Evolutionary conservation across 1,140 invertebrate genomes (phyloP), one percentile per base, ranked within the genome.

Genomic region (Globodera ellingtonae): DNA sequence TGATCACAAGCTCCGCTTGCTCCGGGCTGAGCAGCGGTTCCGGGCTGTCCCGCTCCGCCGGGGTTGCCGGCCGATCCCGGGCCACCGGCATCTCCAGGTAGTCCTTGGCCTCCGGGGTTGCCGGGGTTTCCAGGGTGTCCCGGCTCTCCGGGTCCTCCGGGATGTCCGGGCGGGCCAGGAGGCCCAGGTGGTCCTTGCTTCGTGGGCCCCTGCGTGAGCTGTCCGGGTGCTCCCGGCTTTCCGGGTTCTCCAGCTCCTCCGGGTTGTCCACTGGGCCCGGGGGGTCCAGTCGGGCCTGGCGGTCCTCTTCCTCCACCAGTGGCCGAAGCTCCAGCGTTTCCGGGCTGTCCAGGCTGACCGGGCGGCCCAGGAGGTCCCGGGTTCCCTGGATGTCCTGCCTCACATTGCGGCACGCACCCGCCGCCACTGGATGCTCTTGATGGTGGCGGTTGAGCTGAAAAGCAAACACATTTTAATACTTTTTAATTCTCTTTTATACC

Each of bases 301-400:
- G 83, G 83, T 44, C 83, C 83, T 50, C 56, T 78, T 18, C 65
- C 35, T n/a, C 67, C 48, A 35, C 83, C 82, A 44, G 70, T 72
- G 6, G 83, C 72, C 56, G 65, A 62, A 59, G 50, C 67, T 52
- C 83, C 83, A 9, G 83, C 83, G 6, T 15, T 6, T 44, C 83
- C 83, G 35, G 82, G 81, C 6, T 84, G 8, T 35, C 83, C 83
- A 71, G 69, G 72, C 13, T 69, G 81, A 24, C 83, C 79, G 6
- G 82, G 65, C 18, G 83, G 83, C 66, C 83, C 83, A 7, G 83
- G 79, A 6, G 83, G 82, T 52, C 82, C 83, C 24, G 72, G 78
- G 6, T 73, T 46, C 21, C 82, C 75, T 13, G 71, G 24, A 13
- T 78, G 56, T 6, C 46, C 79, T 10, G 62, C 35, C 65, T 75